A percentile compares a stretch with the other conserved stretches of the same genome.
Conservation (phyloP, 2,113 vertebrate species). For the Hippocampus barbouri region DNA sequence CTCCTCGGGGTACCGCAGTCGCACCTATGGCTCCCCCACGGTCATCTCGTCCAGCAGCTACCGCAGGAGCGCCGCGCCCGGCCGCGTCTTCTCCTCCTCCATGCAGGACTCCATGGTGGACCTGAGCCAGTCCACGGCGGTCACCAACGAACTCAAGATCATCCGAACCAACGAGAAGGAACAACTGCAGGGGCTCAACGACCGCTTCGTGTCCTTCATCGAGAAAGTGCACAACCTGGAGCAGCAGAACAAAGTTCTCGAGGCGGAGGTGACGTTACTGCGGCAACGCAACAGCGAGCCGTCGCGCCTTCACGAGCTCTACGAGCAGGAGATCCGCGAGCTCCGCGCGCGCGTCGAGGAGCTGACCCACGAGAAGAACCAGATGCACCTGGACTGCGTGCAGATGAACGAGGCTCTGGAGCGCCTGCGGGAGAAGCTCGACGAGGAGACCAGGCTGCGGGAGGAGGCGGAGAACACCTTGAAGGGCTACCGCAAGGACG, state of each 20-base stretch:
- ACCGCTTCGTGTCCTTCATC: slow-evolving; percentile 81
- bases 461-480: slow-evolving; percentile 73
- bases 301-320: slow-evolving; percentile 76
- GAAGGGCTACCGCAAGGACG: slow-evolving; percentile 72
- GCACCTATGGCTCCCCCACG: slow-evolving; percentile 57
- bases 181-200: slow-evolving; percentile 80
- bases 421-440: slow-evolving; percentile 68
- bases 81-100: slow-evolving; percentile 64
- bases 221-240: slow-evolving; percentile 79
- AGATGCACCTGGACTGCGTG: slow-evolving; percentile 76
- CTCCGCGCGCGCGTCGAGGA: slow-evolving; percentile 72
- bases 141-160: slow-evolving; percentile 80
- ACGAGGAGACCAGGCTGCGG: slow-evolving; percentile 69
- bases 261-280: slow-evolving; percentile 74
- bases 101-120: slow-evolving; percentile 63
- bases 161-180: slow-evolving; percentile 81
- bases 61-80: slow-evolving; percentile 64
- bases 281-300: slow-evolving; percentile 76
- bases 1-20: slow-evolving; percentile 64
- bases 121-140: slow-evolving; percentile 74
- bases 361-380: slow-evolving; percentile 76
- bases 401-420: slow-evolving; percentile 73
- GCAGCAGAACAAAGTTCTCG: slow-evolving; percentile 78
- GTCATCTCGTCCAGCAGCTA: slow-evolving; percentile 52
- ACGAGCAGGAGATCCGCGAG: slow-evolving; percentile 79